phyloP scores from a whole-genome alignment of 2,888 invertebrate species.

The Eugnorisma glareosa region DNA sequence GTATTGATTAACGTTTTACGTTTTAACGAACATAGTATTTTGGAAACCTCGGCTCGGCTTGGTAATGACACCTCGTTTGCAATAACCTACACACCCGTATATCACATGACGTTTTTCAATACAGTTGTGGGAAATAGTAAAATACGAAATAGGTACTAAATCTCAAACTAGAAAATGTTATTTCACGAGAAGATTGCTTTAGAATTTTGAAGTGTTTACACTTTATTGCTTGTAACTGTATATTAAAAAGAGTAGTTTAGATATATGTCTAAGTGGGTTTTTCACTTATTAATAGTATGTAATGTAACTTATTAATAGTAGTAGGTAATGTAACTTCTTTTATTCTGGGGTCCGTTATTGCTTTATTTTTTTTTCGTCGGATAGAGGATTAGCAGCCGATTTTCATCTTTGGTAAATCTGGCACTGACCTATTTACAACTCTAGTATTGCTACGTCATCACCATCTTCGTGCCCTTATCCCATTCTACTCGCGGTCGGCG shows the following conservation, averaged over 20 bases:
- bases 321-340: background rate
- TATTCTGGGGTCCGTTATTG: background rate
- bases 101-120: too few species aligned
- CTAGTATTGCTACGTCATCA: too few species aligned
- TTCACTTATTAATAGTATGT: background rate
- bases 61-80: too few species aligned
- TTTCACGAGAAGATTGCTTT: background rate
- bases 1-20: too few species aligned
- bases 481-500: too few species aligned
- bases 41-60: too few species aligned
- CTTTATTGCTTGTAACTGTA: background rate
- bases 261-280: background rate
- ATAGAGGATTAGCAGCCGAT: background rate
- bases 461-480: too few species aligned
- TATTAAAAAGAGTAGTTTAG: background rate
- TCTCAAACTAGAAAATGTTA: too few species aligned
- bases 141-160: too few species aligned
- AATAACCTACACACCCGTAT: too few species aligned
- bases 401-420: slow-evolving; percentile 3
- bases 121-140: too few species aligned
- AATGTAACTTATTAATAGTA: background rate
- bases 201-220: background rate
- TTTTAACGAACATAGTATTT: too few species aligned
- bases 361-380: background rate
- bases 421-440: background rate